Percentiles rank a stretch among this genome's conserved stretches.
These are phyloP conservation scores for Virgularia gustaviana DNA, from an alignment of 92 coral and sea anemone species.

Conservation along the genomic window DNA sequence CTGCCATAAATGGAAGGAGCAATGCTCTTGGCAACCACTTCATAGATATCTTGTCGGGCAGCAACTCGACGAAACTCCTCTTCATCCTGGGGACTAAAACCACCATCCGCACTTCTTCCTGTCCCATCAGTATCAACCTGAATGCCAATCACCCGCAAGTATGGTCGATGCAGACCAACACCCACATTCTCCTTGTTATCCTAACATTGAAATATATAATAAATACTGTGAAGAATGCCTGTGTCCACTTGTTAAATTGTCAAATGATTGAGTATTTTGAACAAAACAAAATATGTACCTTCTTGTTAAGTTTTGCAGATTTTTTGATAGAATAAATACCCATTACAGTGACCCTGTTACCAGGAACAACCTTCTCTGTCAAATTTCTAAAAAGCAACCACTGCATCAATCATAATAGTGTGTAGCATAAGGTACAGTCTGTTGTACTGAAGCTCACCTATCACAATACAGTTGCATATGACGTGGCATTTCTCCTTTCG, in stretches of 20 bases:
- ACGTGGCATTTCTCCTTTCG: slow-evolving; percentile 98
- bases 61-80: slow-evolving; percentile 85
- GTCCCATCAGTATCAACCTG: slow-evolving; percentile 94
- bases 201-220: neutral
- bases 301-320: slow-evolving; percentile 75
- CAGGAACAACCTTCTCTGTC: slow-evolving; percentile 98
- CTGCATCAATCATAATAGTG: neutral
- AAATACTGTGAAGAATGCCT: neutral
- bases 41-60: slow-evolving; percentile 75
- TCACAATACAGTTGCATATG: slow-evolving; percentile 99
- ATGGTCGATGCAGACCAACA: slow-evolving; percentile 90
- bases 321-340: slow-evolving; percentile 97
- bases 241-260: neutral
- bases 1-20: slow-evolving; percentile 98
- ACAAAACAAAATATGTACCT: slow-evolving; percentile 56
- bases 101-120: slow-evolving; percentile 79
- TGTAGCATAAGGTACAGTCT: neutral
- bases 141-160: slow-evolving; percentile 90
- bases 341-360: slow-evolving; percentile 92
- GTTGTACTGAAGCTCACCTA: no score
- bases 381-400: slow-evolving; percentile 57
- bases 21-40: slow-evolving; percentile 84
- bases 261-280: no score
- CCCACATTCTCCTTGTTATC: slow-evolving; percentile 78
- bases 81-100: slow-evolving; percentile 68